Evolutionary conservation across 2,113 vertebrate species (phyloP).

Genomic region (Gorsachius goisagi): DNA sequence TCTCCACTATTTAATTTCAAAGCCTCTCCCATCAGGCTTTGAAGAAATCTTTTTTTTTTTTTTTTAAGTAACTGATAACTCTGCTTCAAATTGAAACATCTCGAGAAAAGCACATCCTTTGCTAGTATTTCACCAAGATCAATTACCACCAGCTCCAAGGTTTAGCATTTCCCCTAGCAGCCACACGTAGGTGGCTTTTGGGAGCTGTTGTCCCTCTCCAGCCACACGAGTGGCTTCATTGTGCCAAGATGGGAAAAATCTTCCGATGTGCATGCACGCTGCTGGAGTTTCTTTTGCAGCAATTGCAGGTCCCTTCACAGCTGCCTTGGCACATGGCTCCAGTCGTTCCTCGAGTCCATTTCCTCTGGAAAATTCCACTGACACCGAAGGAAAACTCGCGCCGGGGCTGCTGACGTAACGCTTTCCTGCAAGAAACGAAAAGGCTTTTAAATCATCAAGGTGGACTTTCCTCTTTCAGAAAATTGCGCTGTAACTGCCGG

Average conservation of each 20-base stretch:
- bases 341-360: background rate
- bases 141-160: background rate
- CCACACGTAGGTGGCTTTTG: fast-evolving
- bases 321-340: background rate
- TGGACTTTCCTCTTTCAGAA: conserved; percentile 19
- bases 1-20: conserved; percentile 52
- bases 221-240: background rate
- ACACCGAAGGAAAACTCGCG: background rate
- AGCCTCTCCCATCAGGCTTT: conserved; percentile 50
- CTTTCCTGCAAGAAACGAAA: background rate
- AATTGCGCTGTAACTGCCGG: background rate
- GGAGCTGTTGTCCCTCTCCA: background rate
- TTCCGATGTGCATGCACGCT: background rate
- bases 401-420: background rate
- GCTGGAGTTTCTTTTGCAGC: background rate
- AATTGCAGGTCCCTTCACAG: background rate
- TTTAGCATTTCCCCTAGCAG: background rate
- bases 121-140: background rate
- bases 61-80: background rate
- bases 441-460: background rate
- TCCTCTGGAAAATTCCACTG: conserved; percentile 66
- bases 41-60: conserved; percentile 9
- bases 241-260: background rate
- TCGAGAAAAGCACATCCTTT: background rate
- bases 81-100: background rate